Conservation (phyloP, 1,140 invertebrate species). For the Neoseiulus cucumeris region DNA sequence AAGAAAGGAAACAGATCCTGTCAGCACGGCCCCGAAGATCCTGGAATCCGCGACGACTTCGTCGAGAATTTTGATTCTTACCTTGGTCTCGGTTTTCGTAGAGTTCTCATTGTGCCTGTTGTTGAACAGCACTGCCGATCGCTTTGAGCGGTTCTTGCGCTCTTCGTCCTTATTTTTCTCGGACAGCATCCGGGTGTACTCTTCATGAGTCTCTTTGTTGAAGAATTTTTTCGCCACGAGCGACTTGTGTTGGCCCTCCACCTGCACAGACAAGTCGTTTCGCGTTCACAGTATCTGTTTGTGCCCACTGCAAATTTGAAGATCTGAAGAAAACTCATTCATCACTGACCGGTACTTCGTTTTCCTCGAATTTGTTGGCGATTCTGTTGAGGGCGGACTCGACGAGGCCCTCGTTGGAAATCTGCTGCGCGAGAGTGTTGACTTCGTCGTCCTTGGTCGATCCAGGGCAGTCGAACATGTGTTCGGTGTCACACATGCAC, state of each 20-base stretch:
- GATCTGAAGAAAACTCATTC: too few species aligned
- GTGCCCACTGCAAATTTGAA: too few species aligned
- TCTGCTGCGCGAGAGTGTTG: conserved; percentile 27
- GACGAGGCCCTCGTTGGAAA: conserved; percentile 22
- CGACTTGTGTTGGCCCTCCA: conserved; percentile 38
- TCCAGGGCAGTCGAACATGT: conserved; percentile 80
- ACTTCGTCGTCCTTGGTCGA: conserved; percentile 26
- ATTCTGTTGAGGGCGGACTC: conserved; percentile 23
- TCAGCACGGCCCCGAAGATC: too few species aligned
- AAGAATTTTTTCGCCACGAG: conserved; percentile 60
- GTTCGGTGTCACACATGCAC: conserved; percentile 93
- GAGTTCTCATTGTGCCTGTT: too few species aligned
- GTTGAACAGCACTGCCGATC: too few species aligned
- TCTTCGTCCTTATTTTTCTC: conserved; percentile 6
- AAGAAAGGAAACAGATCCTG: too few species aligned
- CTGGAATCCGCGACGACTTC: too few species aligned
- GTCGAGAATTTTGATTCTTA: too few species aligned
- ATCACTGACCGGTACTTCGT: background rate
- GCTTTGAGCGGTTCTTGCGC: too few species aligned
- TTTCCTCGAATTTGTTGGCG: conserved; percentile 19
- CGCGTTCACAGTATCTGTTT: too few species aligned
- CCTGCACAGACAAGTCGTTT: conserved; percentile 19
- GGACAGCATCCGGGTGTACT: background rate
- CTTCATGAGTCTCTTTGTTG: conserved; percentile 29
- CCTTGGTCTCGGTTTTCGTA: too few species aligned